phyloP scores from a whole-genome alignment of 1,140 invertebrate genomes.

The Dreissena rostriformis region DNA sequence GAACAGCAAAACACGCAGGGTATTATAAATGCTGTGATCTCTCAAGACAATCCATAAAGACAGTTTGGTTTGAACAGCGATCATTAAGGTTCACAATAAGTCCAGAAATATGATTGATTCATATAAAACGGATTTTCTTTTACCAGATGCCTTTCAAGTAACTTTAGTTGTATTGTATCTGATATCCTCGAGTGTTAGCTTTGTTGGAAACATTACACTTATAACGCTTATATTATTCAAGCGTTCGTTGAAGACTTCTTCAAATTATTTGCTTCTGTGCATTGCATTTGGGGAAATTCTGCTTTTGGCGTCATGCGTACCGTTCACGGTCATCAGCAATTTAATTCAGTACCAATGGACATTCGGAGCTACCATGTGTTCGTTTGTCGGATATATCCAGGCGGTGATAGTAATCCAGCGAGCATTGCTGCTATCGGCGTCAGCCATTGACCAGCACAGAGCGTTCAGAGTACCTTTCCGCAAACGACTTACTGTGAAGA shows the following conservation, averaged over 20 bases:
- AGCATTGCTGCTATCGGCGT: constrained; percentile 20
- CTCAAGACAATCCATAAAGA: too few relatives aligned
- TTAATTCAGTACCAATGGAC: constrained; percentile 29
- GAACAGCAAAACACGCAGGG: too few relatives aligned
- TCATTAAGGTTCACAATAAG: constrained; percentile 14
- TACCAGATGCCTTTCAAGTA: constrained; percentile 10
- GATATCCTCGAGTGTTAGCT: background rate
- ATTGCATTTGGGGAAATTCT: constrained; percentile 22
- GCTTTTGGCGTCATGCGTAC: constrained; percentile 16
- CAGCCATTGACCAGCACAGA: constrained; percentile 7
- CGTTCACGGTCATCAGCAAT: constrained; percentile 34
- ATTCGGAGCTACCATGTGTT: constrained; percentile 36
- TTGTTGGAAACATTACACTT: constrained; percentile 5
- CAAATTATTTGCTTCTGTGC: background rate
- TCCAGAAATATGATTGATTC: background rate
- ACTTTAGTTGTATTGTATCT: constrained; percentile 17
- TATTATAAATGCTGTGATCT: too few relatives aligned
- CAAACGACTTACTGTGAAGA: background rate
- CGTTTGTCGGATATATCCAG: constrained; percentile 12
- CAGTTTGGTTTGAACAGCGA: background rate
- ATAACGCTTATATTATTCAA: background rate
- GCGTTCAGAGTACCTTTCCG: constrained; percentile 10
- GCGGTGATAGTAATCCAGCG: constrained; percentile 16
- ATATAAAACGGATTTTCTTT: background rate
- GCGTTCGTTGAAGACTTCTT: background rate